Conservation (phyloP, 2,113 vertebrate species). For the Saccopteryx bilineata region DNA sequence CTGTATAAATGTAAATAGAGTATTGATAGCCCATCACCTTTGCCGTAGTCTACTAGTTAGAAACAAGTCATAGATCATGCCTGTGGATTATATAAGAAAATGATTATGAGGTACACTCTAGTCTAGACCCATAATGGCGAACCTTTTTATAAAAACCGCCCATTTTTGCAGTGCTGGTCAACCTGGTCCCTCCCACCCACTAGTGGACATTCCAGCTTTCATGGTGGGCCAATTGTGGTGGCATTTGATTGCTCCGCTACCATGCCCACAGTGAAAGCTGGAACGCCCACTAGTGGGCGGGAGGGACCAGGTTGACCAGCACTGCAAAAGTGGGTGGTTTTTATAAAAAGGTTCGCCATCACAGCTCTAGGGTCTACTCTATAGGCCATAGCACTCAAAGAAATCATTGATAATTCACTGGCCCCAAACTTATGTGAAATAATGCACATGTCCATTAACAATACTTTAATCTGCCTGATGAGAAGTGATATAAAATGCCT, state of each 20-base stretch:
- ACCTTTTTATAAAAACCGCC: too few relatives aligned
- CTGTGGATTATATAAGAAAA: not conserved
- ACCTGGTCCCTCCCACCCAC: too few relatives aligned
- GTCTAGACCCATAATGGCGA: too few relatives aligned
- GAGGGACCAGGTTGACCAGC: too few relatives aligned
- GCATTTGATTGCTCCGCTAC: too few relatives aligned
- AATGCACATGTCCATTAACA: not conserved
- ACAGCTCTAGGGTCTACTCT: not conserved
- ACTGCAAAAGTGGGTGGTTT: too few relatives aligned
- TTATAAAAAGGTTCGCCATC: too few relatives aligned
- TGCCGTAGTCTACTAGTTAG: constrained; percentile 1
- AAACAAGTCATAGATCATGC: not conserved
- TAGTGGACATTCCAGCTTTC: too few relatives aligned
- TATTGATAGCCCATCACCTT: not conserved
- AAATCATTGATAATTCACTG: constrained; percentile 40
- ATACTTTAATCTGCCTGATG: constrained; percentile 43
- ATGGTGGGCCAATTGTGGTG: too few relatives aligned
- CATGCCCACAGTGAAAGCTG: too few relatives aligned
- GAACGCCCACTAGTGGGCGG: too few relatives aligned
- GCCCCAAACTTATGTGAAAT: not conserved
- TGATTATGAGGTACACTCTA: not conserved
- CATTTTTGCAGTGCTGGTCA: too few relatives aligned
- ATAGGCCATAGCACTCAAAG: not conserved
- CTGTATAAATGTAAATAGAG: not conserved
- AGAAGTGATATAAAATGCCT: constrained; percentile 8